A percentile compares a stretch with the other conserved stretches of the same genome.
phyloP scores from a whole-genome alignment of 30 jellyfish, hydroid and myxozoan genomes.

The Sanderia malayensis region DNA sequence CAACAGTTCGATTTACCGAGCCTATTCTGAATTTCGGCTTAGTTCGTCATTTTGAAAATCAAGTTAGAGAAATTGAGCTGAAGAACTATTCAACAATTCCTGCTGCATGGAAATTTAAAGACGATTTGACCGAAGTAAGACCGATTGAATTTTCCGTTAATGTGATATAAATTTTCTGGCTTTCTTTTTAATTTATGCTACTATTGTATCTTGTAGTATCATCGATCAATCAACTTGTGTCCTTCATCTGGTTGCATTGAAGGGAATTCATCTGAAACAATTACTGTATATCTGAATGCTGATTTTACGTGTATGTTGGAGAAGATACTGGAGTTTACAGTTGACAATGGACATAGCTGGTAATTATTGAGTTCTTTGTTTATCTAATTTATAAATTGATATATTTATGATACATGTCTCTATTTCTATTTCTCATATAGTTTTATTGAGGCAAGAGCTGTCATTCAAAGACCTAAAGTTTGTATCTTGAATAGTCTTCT shows the following conservation, averaged over 20 bases:
- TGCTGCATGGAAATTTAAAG: conserved; percentile 54
- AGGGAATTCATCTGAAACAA: conserved; percentile 16
- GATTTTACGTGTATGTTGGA: conserved; percentile 30
- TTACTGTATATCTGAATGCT: conserved; percentile 42
- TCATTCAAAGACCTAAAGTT: conserved; percentile 72
- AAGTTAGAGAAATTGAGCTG: conserved; percentile 39
- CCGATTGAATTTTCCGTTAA: too few relatives aligned
- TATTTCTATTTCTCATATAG: conserved; percentile 15
- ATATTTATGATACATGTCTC: too few relatives aligned
- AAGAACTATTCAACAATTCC: conserved; percentile 47
- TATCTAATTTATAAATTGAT: too few relatives aligned
- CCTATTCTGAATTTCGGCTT: conserved; percentile 57
- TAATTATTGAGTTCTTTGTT: background rate
- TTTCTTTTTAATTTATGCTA: background rate
- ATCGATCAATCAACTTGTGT: background rate
- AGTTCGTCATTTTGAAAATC: conserved; percentile 36
- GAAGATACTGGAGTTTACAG: conserved; percentile 30
- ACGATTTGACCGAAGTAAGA: conserved; percentile 5
- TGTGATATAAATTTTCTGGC: too few relatives aligned
- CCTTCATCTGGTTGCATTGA: conserved; percentile 34
- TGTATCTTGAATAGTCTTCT: conserved; percentile 36
- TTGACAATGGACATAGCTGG: conserved; percentile 19
- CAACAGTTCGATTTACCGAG: conserved; percentile 53
- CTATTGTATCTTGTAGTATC: background rate
- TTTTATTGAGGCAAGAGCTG: conserved; percentile 71